Base-by-base conservation (phyloP, 2,797 vertebrate species). In the Propithecus perrieri region DNA sequence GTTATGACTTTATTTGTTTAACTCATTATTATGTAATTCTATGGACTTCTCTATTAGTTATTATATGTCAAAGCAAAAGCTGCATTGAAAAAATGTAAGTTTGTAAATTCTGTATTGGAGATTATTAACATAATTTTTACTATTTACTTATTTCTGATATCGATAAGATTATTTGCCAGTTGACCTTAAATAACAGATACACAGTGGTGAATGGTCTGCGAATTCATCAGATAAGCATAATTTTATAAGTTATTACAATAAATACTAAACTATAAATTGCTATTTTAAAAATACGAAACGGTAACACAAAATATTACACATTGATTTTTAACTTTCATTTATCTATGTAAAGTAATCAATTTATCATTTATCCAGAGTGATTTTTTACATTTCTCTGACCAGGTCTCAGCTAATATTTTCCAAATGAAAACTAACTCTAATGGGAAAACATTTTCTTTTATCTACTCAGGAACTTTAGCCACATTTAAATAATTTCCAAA, bases 321-420 rank as follows among this genome's bases (percentile, higher is more conserved):
- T 80, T 81, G n/a, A 72, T 88, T 50, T 93, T 76, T 72, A 89
- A 71, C 12, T 93, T 84, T 50, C 2, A 85, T 85, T 72, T 84
- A 48, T 90, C 7, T 85, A 4, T 61, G 33, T 46, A 75, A 81
- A 74, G 57, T 87, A 48, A 38, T 71, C 15, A 35, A 69, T 85
- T 55, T 71, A 69, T 81, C 41, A 67, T 76, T 59, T 72, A 38
- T 76, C 26, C 0, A 43, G 26, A 79, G 4, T 89, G 41, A 78
- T 35, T 87, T 94, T 94, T 46, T 26, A 81, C 91, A n/a, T 55
- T 78, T 74, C 4, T 91, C 20, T 63, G 9, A 7, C 3, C 24
- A 33, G 65, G 10, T 83, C n/a, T 59, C 24, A 75, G 38, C 13
- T 87, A 30, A 33, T 61, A 81, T 83, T 81, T 87, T 3, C 24